Conservation (phyloP, 2,113 vertebrate species). For the Panthera uncia region DNA sequence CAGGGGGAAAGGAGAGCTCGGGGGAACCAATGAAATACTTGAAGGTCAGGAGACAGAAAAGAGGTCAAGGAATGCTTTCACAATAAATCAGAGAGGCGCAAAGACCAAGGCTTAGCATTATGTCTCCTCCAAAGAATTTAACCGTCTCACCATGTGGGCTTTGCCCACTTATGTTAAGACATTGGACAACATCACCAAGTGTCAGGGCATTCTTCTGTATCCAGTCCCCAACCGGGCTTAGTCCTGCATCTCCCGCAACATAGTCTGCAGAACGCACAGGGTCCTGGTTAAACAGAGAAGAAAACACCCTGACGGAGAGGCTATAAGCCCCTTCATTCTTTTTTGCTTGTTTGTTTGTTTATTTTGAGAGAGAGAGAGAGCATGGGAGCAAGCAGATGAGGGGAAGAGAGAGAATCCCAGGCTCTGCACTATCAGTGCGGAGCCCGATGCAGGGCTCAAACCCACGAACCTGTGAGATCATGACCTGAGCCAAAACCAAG, state of each 20-base stretch:
- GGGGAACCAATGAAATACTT: not conserved
- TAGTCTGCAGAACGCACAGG: not conserved
- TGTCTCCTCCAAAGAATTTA: not conserved
- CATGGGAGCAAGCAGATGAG: too few relatives aligned
- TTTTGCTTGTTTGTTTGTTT: too few relatives aligned
- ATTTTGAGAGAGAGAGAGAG: too few relatives aligned
- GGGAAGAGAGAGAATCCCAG: too few relatives aligned
- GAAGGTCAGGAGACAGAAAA: not conserved
- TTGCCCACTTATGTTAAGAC: not conserved
- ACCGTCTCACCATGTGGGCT: not conserved
- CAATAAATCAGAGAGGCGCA: not conserved
- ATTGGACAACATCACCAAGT: not conserved
- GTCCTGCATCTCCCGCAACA: not conserved
- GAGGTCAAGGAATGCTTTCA: not conserved
- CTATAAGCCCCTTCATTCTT: too few relatives aligned
- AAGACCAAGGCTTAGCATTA: not conserved
- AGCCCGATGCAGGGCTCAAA: too few relatives aligned
- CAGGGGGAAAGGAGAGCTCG: not conserved
- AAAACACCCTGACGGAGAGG: fast-evolving
- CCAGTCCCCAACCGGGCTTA: not conserved
- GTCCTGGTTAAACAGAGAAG: not conserved
- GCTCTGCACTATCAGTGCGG: too few relatives aligned
- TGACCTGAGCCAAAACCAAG: too few relatives aligned
- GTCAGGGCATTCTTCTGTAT: not conserved
- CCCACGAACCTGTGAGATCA: too few relatives aligned